phyloP scores from a whole-genome alignment of 2,113 vertebrate genomes.

The Siniperca chuatsi region DNA sequence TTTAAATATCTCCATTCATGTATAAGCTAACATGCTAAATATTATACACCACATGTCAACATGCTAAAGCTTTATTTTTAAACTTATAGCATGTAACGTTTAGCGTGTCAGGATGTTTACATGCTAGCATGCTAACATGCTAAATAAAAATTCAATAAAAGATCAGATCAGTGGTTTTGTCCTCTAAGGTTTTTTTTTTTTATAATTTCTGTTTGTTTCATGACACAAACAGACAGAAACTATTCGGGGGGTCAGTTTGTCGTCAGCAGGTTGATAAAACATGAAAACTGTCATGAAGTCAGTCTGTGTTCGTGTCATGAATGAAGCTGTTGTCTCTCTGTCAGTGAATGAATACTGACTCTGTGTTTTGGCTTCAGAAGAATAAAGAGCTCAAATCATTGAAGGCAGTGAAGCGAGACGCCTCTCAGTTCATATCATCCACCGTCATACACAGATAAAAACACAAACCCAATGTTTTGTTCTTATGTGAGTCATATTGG shows the following conservation, averaged over 20 bases:
- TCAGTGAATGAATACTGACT: slow-evolving; percentile 24
- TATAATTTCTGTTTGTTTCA: not conserved
- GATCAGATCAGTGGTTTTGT: not conserved
- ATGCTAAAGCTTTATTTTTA: too few relatives aligned
- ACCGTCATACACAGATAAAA: not conserved
- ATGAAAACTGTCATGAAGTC: slow-evolving; percentile 14
- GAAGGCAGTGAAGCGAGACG: not conserved
- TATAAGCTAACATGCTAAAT: not conserved
- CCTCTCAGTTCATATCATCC: not conserved
- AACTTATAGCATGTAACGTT: too few relatives aligned
- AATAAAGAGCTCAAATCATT: not conserved
- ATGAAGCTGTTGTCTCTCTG: slow-evolving; percentile 21
- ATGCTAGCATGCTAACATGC: too few relatives aligned
- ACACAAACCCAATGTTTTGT: not conserved
- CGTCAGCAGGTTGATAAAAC: slow-evolving; percentile 25
- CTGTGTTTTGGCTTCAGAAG: slow-evolving; percentile 7
- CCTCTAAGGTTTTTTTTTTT: not conserved
- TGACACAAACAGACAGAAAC: not conserved
- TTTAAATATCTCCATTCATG: too few relatives aligned
- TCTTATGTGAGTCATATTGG: too few relatives aligned
- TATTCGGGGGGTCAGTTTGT: not conserved
- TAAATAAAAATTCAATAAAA: too few relatives aligned
- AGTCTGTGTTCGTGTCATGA: not conserved
- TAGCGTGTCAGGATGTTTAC: too few relatives aligned
- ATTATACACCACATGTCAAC: too few relatives aligned